Evolutionary conservation across 2,888 invertebrate genomes (phyloP).

Genomic region (Cantharis nigra): DNA sequence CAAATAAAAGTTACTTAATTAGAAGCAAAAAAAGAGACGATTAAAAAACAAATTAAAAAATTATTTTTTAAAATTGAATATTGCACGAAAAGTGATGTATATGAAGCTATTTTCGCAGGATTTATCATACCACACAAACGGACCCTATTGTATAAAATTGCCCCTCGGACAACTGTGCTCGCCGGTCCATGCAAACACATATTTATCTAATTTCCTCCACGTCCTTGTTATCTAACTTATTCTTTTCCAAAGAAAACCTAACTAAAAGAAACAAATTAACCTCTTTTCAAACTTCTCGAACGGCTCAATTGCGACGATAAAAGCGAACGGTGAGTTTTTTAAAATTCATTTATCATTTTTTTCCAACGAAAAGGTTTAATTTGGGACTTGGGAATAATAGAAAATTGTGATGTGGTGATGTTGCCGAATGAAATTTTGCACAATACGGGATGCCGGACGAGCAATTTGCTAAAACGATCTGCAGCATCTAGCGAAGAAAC

Average conservation of each 20-base stretch:
- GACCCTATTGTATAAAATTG: slow-evolving; percentile 34
- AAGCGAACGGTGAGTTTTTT: not conserved
- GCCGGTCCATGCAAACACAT: slow-evolving; percentile 33
- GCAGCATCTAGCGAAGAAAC: slow-evolving; percentile 39
- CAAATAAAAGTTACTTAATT: not conserved
- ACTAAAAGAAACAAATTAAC: not conserved
- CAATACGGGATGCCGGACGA: slow-evolving; percentile 42
- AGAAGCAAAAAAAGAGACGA: not conserved
- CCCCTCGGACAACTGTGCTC: slow-evolving; percentile 32
- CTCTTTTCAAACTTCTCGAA: not conserved
- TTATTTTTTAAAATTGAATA: slow-evolving; percentile 9
- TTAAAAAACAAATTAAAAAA: slow-evolving; percentile 15
- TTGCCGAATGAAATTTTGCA: slow-evolving; percentile 39
- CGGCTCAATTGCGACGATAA: not conserved
- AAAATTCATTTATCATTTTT: not conserved
- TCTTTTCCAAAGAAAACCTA: not conserved
- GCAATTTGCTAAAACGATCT: slow-evolving; percentile 49
- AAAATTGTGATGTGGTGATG: slow-evolving; percentile 11
- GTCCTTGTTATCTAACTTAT: not conserved
- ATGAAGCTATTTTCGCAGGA: slow-evolving; percentile 29
- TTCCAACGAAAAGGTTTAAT: not conserved
- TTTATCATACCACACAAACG: slow-evolving; percentile 34
- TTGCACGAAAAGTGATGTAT: slow-evolving; percentile 28
- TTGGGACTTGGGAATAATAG: not conserved
- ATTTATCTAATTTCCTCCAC: slow-evolving; percentile 27